Conservation (phyloP, 2,888 invertebrate species). For the Oligia strigilis region DNA sequence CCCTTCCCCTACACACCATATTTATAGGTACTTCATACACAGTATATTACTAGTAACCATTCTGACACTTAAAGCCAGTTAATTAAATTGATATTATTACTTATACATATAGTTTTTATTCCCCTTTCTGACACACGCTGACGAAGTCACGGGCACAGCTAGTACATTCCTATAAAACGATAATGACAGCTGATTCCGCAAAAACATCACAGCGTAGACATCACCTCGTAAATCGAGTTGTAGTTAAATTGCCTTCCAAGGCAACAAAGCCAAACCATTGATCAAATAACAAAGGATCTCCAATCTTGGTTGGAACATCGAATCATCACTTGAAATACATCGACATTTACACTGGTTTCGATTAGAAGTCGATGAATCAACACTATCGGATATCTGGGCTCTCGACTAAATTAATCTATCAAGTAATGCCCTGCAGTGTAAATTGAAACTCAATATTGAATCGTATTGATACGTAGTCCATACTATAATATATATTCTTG, state of each 20-base stretch:
- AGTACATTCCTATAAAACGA: background rate
- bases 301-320: slow-evolving; percentile 53
- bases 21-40: too few species aligned
- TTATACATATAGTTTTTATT: too few species aligned
- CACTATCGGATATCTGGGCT: slow-evolving; percentile 62
- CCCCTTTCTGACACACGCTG: too few species aligned
- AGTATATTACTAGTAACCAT: too few species aligned
- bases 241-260: slow-evolving; percentile 42
- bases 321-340: slow-evolving; percentile 57
- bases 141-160: too few species aligned
- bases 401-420: slow-evolving; percentile 66
- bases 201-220: slow-evolving; percentile 2
- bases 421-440: slow-evolving; percentile 54
- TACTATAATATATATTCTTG: too few species aligned
- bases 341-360: slow-evolving; percentile 59
- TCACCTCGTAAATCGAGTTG: slow-evolving; percentile 5
- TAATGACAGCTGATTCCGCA: background rate
- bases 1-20: too few species aligned
- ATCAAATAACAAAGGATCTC: slow-evolving; percentile 57
- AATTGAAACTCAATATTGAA: slow-evolving; percentile 62
- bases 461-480: slow-evolving; percentile 19
- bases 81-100: too few species aligned
- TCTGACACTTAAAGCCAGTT: too few species aligned
- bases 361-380: slow-evolving; percentile 66
- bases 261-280: slow-evolving; percentile 42